Base-by-base conservation (phyloP, 2,888 invertebrate genomes). In the Ypsolopha sequella region DNA sequence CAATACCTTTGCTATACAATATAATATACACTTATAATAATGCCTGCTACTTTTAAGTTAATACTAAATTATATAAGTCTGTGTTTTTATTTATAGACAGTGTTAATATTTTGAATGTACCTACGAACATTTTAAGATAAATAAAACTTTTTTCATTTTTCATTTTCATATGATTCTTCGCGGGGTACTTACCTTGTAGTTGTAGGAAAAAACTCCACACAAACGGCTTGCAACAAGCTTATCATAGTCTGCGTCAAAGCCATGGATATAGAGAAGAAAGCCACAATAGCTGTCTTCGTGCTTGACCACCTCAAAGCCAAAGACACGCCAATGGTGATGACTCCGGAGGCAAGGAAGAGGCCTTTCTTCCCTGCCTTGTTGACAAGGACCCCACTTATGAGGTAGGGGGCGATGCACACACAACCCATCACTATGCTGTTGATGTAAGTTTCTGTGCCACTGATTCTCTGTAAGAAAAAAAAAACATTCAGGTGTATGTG, bases 341-440 rank as follows among this genome's bases (percentile, higher is more conserved):
- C 10, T 0, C 71, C 70, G 14, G 60, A 61, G 6, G 53, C 54
- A 38, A 72, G 59, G 6, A 72, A 55, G 0, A 80, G 56, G 0
- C 55, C 55, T 47, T 78, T 80, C 58, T 80, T 80, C 0, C 78
- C 77, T 0, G 79, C 68, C 56, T 58, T 68, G 53, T 73, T 78
- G 1, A 80, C 75, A 2, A 80, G 51, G 0, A 74, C 47, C 0
- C 73, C 74, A 1, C 64, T 70, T 39, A 76, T 59, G 52, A 71
- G 62, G 56, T 63, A 75, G 0, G 79, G 76, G 1, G 73, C 41
- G 0, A 73, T 9, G 45, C 71, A 71, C 4, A 71, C 65, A 7
- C 59, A 58, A 0, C 79, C 79, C 9, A 80, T 56, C 11, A 80
- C 76, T 1, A 80, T 71, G 41, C 72, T 78, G 65, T 79, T 79